Percentiles rank a stretch among this genome's conserved stretches.
Evolutionary conservation across 2,797 vertebrate genomes (phyloP).

Genomic region (Intellagama lesueurii): DNA sequence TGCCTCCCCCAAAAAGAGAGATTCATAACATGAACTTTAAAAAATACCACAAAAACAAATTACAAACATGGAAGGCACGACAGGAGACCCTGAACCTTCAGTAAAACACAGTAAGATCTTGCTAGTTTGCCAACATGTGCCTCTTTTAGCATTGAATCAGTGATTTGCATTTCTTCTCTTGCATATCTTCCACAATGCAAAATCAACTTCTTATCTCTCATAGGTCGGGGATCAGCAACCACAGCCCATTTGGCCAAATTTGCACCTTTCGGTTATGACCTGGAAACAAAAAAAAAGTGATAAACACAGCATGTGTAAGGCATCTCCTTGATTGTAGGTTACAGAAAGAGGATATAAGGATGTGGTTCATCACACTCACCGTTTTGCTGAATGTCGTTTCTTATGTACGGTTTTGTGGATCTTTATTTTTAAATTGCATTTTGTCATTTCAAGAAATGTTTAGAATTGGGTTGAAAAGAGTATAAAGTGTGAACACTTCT

Average conservation of each 20-base stretch:
- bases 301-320: not conserved
- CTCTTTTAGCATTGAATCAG: not conserved
- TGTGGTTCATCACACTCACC: not conserved
- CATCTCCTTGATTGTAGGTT: no score
- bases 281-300: not conserved
- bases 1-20: not conserved
- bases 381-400: no score
- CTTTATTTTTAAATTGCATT: no score
- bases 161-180: not conserved
- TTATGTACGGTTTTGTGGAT: no score
- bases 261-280: not conserved
- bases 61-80: conserved; percentile 30
- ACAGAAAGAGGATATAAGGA: not conserved
- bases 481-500: no score
- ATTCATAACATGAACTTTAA: conserved; percentile 41
- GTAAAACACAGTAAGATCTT: not conserved
- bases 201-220: no score
- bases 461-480: no score
- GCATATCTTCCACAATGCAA: not conserved
- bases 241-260: not conserved
- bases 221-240: not conserved
- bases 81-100: not conserved
- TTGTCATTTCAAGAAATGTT: no score
- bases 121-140: not conserved
- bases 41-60: not conserved